Base-by-base conservation (phyloP, 1,140 invertebrate genomes). In the Macrobrachium rosenbergii region DNA sequence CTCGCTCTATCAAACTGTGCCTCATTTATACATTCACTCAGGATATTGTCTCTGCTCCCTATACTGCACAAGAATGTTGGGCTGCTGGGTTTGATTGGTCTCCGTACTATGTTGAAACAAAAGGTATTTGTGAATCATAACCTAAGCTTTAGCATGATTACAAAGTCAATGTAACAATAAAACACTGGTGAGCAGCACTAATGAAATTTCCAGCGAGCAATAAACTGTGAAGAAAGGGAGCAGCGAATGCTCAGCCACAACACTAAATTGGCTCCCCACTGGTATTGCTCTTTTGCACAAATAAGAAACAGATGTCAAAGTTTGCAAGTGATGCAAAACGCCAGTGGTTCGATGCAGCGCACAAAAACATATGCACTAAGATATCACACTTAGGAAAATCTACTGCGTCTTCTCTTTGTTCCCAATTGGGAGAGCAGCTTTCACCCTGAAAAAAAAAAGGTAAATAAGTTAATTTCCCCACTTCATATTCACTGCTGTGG, bases 341-440 rank as follows among this genome's bases (percentile, higher is more conserved):
- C 69, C 78, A 73, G 84, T 81, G 78, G 84, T 83, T 87, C 78
- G 84, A 87, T 87, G 84, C 81, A 81, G 88, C 81, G 82, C 76
- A 84, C 82, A 45, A 64, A 86, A 64, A 87, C 64, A 89, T 69
- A 87, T 80, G 75, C 76, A 78, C 75, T 78, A 81, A 69, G 75
- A 81, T 83, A 79, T 83, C 63, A 83, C 84, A 83, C 72, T 60
- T n/a, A 86, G 93, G 93, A 28, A 93, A 93, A 19, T 93, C 94
- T 96, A 97, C 94, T 97, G 95, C 92, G 97, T 96, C 89, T 94
- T 94, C 90, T 95, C 94, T 93, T 98, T 98, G 93, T 97, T 96
- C 90, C 96, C 96, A 92, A 98, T 95, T 85, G 97, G 97, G 92
- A 98, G 95, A 88, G 96, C 96, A 89, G 96, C 95, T 92, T 96